These are phyloP conservation scores for Hirtodrosophila histrioides DNA, from an alignment of 2,888 invertebrate species.

Conservation along the genomic window DNA sequence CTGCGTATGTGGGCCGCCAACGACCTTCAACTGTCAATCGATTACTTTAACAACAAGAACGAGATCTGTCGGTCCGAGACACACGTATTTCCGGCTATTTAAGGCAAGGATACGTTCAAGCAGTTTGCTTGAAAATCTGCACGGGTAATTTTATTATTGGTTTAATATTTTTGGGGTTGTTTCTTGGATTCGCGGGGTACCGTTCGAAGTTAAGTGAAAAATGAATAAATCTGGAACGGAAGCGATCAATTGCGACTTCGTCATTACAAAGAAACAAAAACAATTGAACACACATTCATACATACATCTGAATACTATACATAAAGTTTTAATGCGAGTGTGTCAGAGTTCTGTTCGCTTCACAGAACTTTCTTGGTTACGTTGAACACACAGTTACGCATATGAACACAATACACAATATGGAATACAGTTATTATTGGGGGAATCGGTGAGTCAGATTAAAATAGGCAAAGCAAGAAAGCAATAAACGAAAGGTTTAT, in stretches of 20 bases:
- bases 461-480: slow-evolving; percentile 2
- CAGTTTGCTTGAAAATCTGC: background rate
- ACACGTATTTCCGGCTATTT: slow-evolving; percentile 39
- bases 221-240: slow-evolving; percentile 23
- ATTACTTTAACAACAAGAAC: slow-evolving; percentile 29
- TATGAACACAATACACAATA: slow-evolving; percentile 30
- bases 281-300: no score
- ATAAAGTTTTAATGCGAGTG: no score
- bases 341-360: slow-evolving; percentile 9
- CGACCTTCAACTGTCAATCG: slow-evolving; percentile 66
- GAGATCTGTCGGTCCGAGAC: slow-evolving; percentile 9
- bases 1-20: slow-evolving; percentile 55
- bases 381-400: slow-evolving; percentile 22
- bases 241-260: slow-evolving; percentile 27
- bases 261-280: slow-evolving; percentile 18
- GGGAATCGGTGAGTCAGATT: slow-evolving; percentile 45
- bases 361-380: slow-evolving; percentile 13
- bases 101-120: background rate
- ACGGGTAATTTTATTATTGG: no score
- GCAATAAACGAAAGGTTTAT: slow-evolving; percentile 11
- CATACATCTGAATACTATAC: no score
- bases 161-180: no score
- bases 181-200: no score
- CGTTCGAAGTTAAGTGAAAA: background rate
- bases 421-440: slow-evolving; percentile 38